Evolutionary conservation across 1,140 invertebrate genomes (phyloP), one percentile per base, ranked within the genome.

Genomic region (Drosophila lacertosa): DNA sequence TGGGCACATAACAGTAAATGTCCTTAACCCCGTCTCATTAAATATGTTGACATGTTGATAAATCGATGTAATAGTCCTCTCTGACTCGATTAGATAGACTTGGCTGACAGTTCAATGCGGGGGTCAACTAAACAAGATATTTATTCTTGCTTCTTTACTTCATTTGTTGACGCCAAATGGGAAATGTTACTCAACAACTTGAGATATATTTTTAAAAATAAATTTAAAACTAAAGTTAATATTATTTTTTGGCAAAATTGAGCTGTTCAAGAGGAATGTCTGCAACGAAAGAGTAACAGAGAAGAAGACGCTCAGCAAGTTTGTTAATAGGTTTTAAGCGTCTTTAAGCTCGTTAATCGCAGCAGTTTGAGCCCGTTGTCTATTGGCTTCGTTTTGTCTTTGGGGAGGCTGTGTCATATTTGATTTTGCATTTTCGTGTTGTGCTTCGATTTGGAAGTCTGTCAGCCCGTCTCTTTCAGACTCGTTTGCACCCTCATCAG

Each of bases 1-100:
- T 47, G 7, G 22, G 24, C 54, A 48, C 50, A 70, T 16, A 64
- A 42, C 54, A 73, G 54, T 33, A 50, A 80, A 83, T 75, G 72
- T 86, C 72, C 74, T 83, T 83, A 86, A 80, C 72, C 76, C 67
- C 70, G 63, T 58, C 71, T 86, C 83, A 88, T 88, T 82, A 78
- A 88, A 88, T 88, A 88, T 88, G 77, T 88, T 88, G 82, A 88
- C 82, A 88, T 82, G 70, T 88, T 88, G 77, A 88, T 88, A 88
- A 88, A 88, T 88, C 84, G 77, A 74, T 88, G 74, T 81, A 73
- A 72, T 74, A 69, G 63, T 48, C 10, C 55, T 18, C 44, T 66
- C 33, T 24, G 35, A 58, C 35, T 53, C 39, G 32, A 53, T 55
- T 55, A 40, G 50, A 26, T 15, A 45, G 57, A 29, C 48, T 22